Percentiles rank a stretch among this genome's conserved stretches.
Conservation (phyloP, 2,797 vertebrate species). For the Gallinago stenura region DNA sequence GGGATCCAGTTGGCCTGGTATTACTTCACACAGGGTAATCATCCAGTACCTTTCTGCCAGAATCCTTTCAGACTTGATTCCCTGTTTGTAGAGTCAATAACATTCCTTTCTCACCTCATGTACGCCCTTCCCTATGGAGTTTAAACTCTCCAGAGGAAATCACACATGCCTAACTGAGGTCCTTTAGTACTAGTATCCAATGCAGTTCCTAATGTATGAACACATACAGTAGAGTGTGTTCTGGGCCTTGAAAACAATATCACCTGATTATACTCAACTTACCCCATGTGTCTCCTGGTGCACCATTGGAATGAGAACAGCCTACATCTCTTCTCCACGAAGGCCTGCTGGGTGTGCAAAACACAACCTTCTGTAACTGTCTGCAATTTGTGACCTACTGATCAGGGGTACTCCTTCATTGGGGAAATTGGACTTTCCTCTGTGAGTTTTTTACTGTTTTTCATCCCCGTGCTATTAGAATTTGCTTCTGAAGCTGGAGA, state of each 20-base stretch:
- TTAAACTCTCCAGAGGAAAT: neutral
- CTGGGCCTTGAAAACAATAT: slow-evolving; percentile 53
- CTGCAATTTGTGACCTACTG: neutral
- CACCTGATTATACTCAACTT: neutral
- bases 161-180: neutral
- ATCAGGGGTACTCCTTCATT: neutral
- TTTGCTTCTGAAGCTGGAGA: neutral
- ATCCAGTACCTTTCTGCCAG: neutral
- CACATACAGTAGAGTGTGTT: slow-evolving; percentile 41
- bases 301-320: neutral
- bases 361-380: neutral
- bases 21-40: neutral
- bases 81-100: neutral
- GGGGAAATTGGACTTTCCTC: neutral
- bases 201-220: neutral
- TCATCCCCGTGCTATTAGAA: neutral
- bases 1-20: neutral
- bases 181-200: neutral
- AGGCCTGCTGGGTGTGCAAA: neutral
- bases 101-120: neutral
- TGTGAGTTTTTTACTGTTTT: neutral
- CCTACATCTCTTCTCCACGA: neutral
- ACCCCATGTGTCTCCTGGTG: neutral
- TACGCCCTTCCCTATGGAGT: neutral
- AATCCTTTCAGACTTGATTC: slow-evolving; percentile 10